These are phyloP conservation scores for Candoia aspera DNA, from an alignment of 2,113 vertebrate genomes.

Conservation along the genomic window DNA sequence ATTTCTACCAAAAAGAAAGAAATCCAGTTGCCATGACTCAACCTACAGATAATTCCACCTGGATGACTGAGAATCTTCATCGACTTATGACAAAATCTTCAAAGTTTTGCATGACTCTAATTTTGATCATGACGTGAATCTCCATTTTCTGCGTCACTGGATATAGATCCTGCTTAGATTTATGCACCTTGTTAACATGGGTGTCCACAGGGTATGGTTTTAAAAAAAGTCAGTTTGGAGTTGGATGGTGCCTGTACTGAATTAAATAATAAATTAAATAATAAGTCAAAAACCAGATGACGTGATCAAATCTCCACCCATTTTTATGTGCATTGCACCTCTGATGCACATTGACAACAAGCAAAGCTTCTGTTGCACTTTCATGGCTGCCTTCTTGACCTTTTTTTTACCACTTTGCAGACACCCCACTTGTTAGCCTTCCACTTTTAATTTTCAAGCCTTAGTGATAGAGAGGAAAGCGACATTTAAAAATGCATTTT, in stretches of 20 bases:
- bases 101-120: background rate
- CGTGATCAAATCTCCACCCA: background rate
- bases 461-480: background rate
- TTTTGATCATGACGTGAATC: background rate
- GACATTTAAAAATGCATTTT: background rate
- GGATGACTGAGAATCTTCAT: too few relatives aligned
- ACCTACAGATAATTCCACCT: too few relatives aligned
- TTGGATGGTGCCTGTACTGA: background rate
- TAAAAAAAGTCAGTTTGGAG: background rate
- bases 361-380: background rate
- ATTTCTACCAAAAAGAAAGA: too few relatives aligned
- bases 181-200: background rate
- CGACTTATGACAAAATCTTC: background rate
- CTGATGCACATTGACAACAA: background rate
- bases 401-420: background rate
- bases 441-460: background rate
- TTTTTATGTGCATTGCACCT: background rate
- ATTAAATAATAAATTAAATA: background rate
- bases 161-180: background rate
- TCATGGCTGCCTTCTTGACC: background rate
- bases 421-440: background rate
- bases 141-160: background rate
- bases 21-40: too few relatives aligned
- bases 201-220: background rate
- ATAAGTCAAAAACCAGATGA: background rate